These are phyloP conservation scores for Esperia sulphurella DNA, from an alignment of 2,888 invertebrate genomes.

Conservation along the genomic window DNA sequence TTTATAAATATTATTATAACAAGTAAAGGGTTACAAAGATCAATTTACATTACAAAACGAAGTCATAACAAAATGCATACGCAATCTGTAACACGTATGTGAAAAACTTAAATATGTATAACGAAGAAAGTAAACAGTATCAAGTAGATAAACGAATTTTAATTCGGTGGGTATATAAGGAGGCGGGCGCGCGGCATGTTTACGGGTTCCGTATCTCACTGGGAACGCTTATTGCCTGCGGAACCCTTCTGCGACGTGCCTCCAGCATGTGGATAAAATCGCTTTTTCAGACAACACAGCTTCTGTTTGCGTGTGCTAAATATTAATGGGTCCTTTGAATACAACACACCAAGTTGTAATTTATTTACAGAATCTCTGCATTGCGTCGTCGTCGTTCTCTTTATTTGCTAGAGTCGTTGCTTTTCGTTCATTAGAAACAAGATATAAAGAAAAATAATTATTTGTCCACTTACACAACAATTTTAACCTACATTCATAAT, in stretches of 20 bases:
- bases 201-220: constrained; percentile 20
- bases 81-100: no score
- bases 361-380: not conserved
- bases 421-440: no score
- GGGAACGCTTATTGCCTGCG: constrained; percentile 19
- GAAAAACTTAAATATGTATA: not conserved
- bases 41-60: no score
- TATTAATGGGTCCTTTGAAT: constrained; percentile 15
- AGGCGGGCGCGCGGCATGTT: constrained; percentile 15
- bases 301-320: constrained; percentile 17
- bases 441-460: no score
- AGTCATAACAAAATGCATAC: no score
- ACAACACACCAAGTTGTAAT: not conserved
- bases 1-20: no score
- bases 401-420: no score
- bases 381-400: no score
- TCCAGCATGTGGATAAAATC: constrained; percentile 12
- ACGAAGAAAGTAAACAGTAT: constrained; percentile 6
- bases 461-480: no score
- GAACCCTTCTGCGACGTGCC: constrained; percentile 17
- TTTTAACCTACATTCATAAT: no score
- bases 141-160: constrained; percentile 16
- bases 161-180: constrained; percentile 4
- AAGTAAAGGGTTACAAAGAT: no score
- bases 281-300: constrained; percentile 17